Evolutionary conservation across 2,113 vertebrate species (phyloP).

Genomic region (Takifugu flavidus): DNA sequence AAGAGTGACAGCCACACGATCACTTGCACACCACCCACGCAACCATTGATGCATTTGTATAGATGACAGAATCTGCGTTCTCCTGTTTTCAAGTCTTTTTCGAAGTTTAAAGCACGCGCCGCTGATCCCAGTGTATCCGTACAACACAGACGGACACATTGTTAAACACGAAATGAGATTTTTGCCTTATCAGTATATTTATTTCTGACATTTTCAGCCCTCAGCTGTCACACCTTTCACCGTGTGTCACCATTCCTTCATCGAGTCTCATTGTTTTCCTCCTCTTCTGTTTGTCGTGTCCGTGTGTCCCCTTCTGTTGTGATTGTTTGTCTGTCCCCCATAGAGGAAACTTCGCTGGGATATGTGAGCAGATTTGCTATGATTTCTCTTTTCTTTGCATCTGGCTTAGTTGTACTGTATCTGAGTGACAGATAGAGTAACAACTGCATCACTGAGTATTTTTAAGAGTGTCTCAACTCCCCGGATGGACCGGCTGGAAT

Average conservation of each 20-base stretch:
- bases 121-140: background rate
- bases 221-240: constrained; percentile 62
- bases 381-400: constrained; percentile 64
- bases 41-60: constrained; percentile 18
- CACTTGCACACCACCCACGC: constrained; percentile 50
- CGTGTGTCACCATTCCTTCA: constrained; percentile 50
- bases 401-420: constrained; percentile 49
- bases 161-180: background rate
- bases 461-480: constrained; percentile 23
- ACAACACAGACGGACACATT: background rate
- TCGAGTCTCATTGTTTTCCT: constrained; percentile 66
- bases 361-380: constrained; percentile 89
- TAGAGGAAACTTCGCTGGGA: constrained; percentile 99
- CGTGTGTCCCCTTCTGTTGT: constrained; percentile 59
- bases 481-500: constrained; percentile 3
- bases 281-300: constrained; percentile 62
- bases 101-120: background rate
- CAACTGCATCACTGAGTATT: constrained; percentile 28
- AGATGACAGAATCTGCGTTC: constrained; percentile 25
- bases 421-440: constrained; percentile 38
- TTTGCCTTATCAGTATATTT: background rate
- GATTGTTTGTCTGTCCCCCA: constrained; percentile 61
- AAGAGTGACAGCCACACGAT: constrained; percentile 58
- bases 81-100: constrained; percentile 1
- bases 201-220: constrained; percentile 9